Conservation (phyloP, 2,888 invertebrate species). For the Electrophaes corylata region DNA sequence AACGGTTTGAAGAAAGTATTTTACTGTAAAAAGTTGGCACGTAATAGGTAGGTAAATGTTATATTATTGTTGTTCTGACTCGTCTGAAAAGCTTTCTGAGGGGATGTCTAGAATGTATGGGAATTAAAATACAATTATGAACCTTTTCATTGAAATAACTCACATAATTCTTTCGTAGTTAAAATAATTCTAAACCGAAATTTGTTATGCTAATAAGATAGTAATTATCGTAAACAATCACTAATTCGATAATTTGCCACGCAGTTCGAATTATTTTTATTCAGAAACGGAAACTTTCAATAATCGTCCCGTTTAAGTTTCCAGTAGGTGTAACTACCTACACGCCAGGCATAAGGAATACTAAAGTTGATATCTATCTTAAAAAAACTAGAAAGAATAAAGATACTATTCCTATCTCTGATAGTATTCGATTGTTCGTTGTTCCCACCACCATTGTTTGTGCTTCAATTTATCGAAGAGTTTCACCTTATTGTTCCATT, state of each 20-base stretch:
- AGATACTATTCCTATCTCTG: slow-evolving; percentile 32
- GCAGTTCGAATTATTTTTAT: no score
- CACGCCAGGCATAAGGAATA: no score
- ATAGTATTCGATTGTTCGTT: slow-evolving; percentile 22
- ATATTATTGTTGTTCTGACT: background rate
- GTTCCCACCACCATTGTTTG: slow-evolving; percentile 61
- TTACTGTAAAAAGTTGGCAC: background rate
- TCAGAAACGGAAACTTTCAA: no score
- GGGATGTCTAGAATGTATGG: background rate
- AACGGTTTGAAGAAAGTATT: slow-evolving; percentile 16
- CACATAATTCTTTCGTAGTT: no score
- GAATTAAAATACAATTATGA: no score
- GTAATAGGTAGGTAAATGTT: background rate
- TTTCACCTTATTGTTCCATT: slow-evolving; percentile 70
- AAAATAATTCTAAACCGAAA: no score
- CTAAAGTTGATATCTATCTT: background rate
- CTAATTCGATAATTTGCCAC: no score
- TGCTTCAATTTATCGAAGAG: slow-evolving; percentile 62
- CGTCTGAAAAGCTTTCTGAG: background rate
- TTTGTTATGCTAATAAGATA: no score
- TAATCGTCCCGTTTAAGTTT: no score
- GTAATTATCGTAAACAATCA: no score
- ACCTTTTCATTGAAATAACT: no score
- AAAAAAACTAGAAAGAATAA: slow-evolving; percentile 12
- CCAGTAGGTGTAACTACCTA: no score